Evolutionary conservation across 2,888 invertebrate genomes (phyloP).

Genomic region (Meloe dianella): DNA sequence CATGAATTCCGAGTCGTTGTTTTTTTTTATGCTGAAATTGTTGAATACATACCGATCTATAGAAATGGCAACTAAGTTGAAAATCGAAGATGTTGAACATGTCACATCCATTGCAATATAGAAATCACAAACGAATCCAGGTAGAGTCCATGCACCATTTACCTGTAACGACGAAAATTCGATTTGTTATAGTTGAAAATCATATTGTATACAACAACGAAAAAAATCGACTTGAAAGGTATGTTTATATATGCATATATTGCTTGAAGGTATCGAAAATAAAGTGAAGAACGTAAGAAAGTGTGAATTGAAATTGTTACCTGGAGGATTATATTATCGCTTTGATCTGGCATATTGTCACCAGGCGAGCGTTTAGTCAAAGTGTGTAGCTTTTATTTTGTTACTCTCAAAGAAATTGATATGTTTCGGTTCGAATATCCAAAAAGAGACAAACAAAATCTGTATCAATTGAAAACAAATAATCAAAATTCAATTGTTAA

Average conservation of each 20-base stretch:
- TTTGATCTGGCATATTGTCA: slow-evolving; percentile 18
- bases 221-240: neutral
- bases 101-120: slow-evolving; percentile 98
- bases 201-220: neutral
- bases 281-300: neutral
- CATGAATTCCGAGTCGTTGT: neutral
- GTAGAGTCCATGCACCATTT: slow-evolving; percentile 88
- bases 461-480: neutral
- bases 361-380: neutral
- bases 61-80: slow-evolving; percentile 96
- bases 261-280: neutral
- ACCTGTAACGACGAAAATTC: slow-evolving; percentile 67
- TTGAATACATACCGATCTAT: slow-evolving; percentile 84
- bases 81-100: slow-evolving; percentile 96
- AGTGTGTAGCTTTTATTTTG: neutral
- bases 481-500: neutral
- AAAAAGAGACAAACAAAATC: slow-evolving; percentile 6
- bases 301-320: slow-evolving; percentile 20
- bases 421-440: neutral
- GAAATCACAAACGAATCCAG: slow-evolving; percentile 92
- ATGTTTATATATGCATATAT: neutral
- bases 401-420: neutral
- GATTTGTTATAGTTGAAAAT: neutral
- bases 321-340: slow-evolving; percentile 20
- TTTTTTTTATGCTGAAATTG: neutral